Evolutionary conservation across 2,888 invertebrate species (phyloP).

Genomic region (Ophion ventricosus): DNA sequence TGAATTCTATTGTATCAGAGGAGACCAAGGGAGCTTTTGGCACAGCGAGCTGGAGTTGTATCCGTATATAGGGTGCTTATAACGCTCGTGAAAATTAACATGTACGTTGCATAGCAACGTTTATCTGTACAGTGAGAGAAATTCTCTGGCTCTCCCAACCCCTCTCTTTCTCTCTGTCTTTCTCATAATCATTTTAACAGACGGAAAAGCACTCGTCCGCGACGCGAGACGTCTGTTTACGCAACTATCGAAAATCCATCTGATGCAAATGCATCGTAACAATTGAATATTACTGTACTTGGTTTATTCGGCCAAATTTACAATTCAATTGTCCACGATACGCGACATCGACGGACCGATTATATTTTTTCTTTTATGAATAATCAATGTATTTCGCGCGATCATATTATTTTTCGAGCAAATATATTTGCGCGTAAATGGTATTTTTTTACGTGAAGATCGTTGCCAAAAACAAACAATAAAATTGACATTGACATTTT

Average conservation of each 20-base stretch:
- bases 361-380: constrained; percentile 1
- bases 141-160: neutral
- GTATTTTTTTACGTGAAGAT: no score
- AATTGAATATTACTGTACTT: constrained; percentile 26
- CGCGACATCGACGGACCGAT: neutral
- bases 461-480: no score
- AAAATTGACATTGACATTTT: no score
- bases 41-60: neutral
- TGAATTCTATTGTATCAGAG: constrained; percentile 48
- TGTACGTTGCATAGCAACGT: constrained; percentile 44
- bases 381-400: neutral
- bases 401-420: neutral
- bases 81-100: constrained; percentile 50
- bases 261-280: constrained; percentile 35
- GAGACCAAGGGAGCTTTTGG: constrained; percentile 27
- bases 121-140: constrained; percentile 21
- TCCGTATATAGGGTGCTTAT: constrained; percentile 29
- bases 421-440: neutral
- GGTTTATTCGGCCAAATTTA: constrained; percentile 27
- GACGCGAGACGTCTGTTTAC: constrained; percentile 30
- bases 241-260: constrained; percentile 44
- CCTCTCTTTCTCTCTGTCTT: neutral
- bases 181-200: constrained; percentile 26
- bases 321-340: constrained; percentile 21
- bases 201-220: constrained; percentile 36